Evolutionary conservation across 2,888 invertebrate species (phyloP), one percentile per base, ranked within the genome.

Genomic region (Nematopogon swammerdamellus): DNA sequence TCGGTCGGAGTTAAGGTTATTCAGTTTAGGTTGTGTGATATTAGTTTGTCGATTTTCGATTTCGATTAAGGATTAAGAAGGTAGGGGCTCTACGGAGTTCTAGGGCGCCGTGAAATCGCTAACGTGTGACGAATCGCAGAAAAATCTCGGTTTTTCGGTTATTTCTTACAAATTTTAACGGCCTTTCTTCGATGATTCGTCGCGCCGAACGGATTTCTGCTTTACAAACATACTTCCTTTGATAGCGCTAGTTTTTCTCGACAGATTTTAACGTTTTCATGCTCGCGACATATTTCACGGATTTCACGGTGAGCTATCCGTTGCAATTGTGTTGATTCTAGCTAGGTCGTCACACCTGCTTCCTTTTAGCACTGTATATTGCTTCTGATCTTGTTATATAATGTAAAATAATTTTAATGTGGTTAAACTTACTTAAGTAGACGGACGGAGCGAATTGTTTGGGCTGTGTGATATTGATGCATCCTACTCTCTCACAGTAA

Each of bases 71-170:
- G n/a, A n/a, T n/a, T n/a, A n/a, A n/a, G n/a, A n/a, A n/a, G n/a
- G n/a, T n/a, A n/a, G n/a, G n/a, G n/a, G n/a, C n/a, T 25, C 25
- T 4, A 25, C 25, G 25, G 25, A 25, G 8, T 8, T 25, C 3
- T 5, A 16, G 69, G 68, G 66, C 56, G 65, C 70, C 76, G 71
- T 76, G 75, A 76, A 79, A 79, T 79, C 74, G 64, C 57, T 57
- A 57, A 56, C 57, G 64, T 68, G 77, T 67, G 65, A 63, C 80
- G 74, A 80, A 80, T 80, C 64, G 76, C 77, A 72, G 77, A 76
- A 80, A 79, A 76, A 77, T 80, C 74, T 73, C 72, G 80, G 80
- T 80, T 80, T 79, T 74, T 79, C 80, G 80, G 77, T 80, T 75
- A 74, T 79, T 80, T 80, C 80, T 80, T 76, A 71, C 62, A 68